Conservation (phyloP, 2,888 invertebrate genomes). For the Drosophila stalkeri region DNA sequence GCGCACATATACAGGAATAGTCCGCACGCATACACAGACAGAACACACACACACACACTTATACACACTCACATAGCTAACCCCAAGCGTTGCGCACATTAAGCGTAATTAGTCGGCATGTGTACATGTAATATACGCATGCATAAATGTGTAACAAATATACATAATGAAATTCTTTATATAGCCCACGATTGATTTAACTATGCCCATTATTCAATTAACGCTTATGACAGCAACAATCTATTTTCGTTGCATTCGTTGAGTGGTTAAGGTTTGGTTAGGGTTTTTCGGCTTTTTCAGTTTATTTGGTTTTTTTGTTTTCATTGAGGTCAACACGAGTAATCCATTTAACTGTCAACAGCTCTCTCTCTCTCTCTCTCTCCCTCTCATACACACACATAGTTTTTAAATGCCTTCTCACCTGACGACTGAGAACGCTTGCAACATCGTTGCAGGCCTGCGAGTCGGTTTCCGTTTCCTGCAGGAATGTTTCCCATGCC, state of each 20-base stretch:
- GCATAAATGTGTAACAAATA: not conserved
- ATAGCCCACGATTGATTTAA: constrained; percentile 49
- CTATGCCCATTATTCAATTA: constrained; percentile 55
- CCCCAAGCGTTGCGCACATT: constrained; percentile 26
- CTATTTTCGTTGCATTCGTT: constrained; percentile 31
- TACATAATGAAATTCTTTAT: constrained; percentile 14
- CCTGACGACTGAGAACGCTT: constrained; percentile 90
- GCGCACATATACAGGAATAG: constrained; percentile 7
- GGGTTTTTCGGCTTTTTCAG: not conserved
- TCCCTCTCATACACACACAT: not conserved
- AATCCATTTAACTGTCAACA: constrained; percentile 57
- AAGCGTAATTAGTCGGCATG: constrained; percentile 49
- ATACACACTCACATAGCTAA: not conserved
- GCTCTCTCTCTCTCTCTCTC: not conserved
- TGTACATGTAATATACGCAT: constrained; percentile 6
- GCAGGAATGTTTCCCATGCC: constrained; percentile 95
- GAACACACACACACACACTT: constrained; percentile 8
- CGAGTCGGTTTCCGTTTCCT: constrained; percentile 96
- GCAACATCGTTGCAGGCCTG: constrained; percentile 94
- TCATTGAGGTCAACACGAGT: constrained; percentile 45
- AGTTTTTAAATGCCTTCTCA: constrained; percentile 63
- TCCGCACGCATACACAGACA: constrained; percentile 9
- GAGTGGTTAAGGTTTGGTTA: not conserved
- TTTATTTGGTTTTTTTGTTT: not conserved
- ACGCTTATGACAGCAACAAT: constrained; percentile 26